Conservation (phyloP, 2,113 vertebrate genomes). For the Piprites chloris region DNA sequence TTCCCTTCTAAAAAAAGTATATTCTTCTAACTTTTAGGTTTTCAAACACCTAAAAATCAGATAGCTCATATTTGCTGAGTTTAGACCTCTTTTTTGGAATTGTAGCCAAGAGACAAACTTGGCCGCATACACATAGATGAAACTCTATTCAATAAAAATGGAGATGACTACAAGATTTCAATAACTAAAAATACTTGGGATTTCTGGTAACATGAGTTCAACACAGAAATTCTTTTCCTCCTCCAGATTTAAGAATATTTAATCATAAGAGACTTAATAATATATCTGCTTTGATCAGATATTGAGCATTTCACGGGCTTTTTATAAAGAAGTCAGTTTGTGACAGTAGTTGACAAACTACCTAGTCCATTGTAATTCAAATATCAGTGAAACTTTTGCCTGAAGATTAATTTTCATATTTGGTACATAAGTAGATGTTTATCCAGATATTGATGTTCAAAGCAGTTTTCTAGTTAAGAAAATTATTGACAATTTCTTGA, state of each 20-base stretch:
- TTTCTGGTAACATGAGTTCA: not conserved
- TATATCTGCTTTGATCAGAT: not conserved
- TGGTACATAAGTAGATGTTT: not conserved
- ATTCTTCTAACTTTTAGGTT: not conserved
- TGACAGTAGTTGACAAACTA: not conserved
- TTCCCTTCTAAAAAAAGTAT: not conserved
- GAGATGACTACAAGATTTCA: not conserved
- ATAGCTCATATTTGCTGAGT: not conserved
- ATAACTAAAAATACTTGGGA: not conserved
- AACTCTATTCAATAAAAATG: not conserved
- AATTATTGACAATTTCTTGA: not conserved
- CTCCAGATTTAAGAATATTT: not conserved
- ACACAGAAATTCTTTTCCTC: not conserved
- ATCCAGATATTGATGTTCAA: not conserved
- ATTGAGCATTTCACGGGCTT: not conserved
- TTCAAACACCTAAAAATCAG: not conserved
- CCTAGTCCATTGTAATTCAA: not conserved
- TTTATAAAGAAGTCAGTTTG: not conserved
- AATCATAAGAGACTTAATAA: not conserved
- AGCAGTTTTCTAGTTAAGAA: not conserved
- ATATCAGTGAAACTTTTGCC: not conserved
- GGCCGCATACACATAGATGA: not conserved
- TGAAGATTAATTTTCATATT: not conserved
- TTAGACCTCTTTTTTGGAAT: not conserved
- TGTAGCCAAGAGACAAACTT: not conserved